Conservation (phyloP, 2,888 invertebrate species). For the Drosophila nigricruria region DNA sequence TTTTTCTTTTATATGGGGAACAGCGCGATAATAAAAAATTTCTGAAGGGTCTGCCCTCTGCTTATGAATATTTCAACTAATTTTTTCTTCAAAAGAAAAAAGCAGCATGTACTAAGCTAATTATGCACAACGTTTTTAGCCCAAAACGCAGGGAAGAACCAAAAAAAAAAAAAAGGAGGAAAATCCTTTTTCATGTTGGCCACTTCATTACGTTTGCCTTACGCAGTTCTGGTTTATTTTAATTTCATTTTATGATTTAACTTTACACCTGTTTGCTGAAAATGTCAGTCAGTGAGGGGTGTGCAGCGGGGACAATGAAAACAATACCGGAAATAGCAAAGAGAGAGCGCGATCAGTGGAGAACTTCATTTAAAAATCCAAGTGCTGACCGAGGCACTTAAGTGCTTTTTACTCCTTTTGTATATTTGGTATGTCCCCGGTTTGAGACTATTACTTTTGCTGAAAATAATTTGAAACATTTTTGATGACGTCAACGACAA, state of each 20-base stretch:
- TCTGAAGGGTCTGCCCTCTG: constrained; percentile 13
- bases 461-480: constrained; percentile 71
- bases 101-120: constrained; percentile 71
- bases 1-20: background rate
- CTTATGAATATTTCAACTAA: constrained; percentile 68
- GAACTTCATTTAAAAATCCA: constrained; percentile 82
- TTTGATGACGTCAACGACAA: constrained; percentile 59
- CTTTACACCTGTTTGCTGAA: constrained; percentile 83
- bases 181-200: constrained; percentile 60
- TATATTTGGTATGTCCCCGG: constrained; percentile 25
- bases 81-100: constrained; percentile 56
- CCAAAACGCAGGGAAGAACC: constrained; percentile 11
- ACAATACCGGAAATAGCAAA: constrained; percentile 48
- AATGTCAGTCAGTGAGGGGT: constrained; percentile 19
- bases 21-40: constrained; percentile 12
- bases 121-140: constrained; percentile 66
- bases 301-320: constrained; percentile 21
- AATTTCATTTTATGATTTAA: constrained; percentile 84
- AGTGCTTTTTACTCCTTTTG: constrained; percentile 71
- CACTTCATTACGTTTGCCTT: constrained; percentile 70
- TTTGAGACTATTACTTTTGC: constrained; percentile 67
- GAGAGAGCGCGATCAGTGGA: constrained; percentile 43
- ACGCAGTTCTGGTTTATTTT: constrained; percentile 75
- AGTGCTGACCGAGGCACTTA: constrained; percentile 70
- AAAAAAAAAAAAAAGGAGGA: constrained; percentile 22